phyloP scores from a whole-genome alignment of 2,797 vertebrate species.

The Lycodopsis pacificus region DNA sequence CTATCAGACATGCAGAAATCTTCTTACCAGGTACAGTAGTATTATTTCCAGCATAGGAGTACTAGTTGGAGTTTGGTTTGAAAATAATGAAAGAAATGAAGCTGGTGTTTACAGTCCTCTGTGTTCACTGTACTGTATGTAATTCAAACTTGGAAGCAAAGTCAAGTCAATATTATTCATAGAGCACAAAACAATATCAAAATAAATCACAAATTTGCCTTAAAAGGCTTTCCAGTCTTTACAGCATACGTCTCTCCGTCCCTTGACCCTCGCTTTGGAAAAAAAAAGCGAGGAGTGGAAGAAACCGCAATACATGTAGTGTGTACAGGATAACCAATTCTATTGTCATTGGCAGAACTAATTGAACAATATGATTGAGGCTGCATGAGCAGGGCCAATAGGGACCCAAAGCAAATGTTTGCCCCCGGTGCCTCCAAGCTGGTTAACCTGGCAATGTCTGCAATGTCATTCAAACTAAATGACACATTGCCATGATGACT shows the following conservation, averaged over 20 bases:
- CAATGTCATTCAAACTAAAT: conserved; percentile 5
- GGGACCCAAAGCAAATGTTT: not conserved
- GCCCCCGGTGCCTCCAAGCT: not conserved
- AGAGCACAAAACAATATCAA: not conserved
- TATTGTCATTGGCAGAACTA: not conserved
- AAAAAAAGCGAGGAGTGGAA: not conserved
- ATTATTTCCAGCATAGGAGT: not conserved
- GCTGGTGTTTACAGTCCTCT: not conserved
- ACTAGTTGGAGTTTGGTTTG: not conserved
- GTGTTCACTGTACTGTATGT: not conserved
- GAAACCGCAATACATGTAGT: not conserved
- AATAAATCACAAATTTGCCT: not conserved
- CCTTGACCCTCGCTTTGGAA: not conserved
- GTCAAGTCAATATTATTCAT: not conserved
- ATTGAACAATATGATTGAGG: not conserved
- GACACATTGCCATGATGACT: not conserved
- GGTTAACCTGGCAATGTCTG: not conserved
- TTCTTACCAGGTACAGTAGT: not conserved
- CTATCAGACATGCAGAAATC: not conserved
- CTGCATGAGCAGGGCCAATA: not conserved
- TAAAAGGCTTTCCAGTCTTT: not conserved
- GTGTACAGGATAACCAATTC: not conserved
- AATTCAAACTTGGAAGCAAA: not conserved
- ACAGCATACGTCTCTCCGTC: not conserved
- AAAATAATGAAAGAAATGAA: not conserved